Conservation (phyloP, 1,140 invertebrate species). For the Achatina immaculata region DNA sequence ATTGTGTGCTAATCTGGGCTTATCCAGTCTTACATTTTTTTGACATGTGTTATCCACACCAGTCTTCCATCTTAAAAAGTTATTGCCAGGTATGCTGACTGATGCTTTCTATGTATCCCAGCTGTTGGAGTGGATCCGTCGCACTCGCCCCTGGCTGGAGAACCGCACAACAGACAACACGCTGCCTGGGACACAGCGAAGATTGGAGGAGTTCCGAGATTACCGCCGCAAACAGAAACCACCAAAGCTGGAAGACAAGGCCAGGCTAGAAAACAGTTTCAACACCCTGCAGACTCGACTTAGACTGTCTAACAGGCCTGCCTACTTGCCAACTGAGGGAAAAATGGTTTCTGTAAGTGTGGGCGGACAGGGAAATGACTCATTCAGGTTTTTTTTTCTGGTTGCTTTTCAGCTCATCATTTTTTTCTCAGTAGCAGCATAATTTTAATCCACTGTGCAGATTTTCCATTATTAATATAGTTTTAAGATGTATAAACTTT, state of each 20-base stretch:
- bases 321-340: slow-evolving; percentile 98
- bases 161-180: slow-evolving; percentile 98
- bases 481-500: too few species aligned
- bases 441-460: too few species aligned
- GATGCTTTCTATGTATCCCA: slow-evolving; percentile 60
- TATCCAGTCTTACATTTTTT: too few species aligned
- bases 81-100: too few species aligned
- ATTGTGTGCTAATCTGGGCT: too few species aligned
- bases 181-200: slow-evolving; percentile 95
- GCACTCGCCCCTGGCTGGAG: slow-evolving; percentile 96
- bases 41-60: too few species aligned
- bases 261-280: slow-evolving; percentile 98
- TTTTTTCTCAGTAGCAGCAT: too few species aligned
- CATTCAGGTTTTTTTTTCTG: too few species aligned
- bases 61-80: too few species aligned
- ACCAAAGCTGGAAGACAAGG: slow-evolving; percentile 98
- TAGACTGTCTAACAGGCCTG: slow-evolving; percentile 95
- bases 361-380: too few species aligned
- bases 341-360: slow-evolving; percentile 93
- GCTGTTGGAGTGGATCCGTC: slow-evolving; percentile 97
- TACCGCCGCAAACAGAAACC: slow-evolving; percentile 99
- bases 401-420: too few species aligned
- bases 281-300: slow-evolving; percentile 97
- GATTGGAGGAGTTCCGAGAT: slow-evolving; percentile 97
- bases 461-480: too few species aligned